These are phyloP conservation scores for Agrypnia vestita DNA, from an alignment of 1,140 invertebrate genomes.

Conservation along the genomic window DNA sequence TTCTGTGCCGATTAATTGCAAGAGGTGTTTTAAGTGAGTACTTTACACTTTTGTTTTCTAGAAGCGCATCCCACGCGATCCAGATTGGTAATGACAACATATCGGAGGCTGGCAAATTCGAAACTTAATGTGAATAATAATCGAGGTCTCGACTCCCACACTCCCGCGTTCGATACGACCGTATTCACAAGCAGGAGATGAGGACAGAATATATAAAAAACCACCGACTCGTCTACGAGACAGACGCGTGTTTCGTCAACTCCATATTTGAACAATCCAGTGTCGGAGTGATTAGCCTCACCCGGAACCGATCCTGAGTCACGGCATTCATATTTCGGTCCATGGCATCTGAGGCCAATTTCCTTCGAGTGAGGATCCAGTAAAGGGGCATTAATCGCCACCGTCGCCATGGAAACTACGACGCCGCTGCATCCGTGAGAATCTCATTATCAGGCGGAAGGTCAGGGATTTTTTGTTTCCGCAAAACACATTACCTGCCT, in stretches of 20 bases:
- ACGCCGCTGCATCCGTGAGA: neutral
- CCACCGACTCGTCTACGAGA: neutral
- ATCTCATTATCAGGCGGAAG: conserved; percentile 5
- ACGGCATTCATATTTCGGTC: neutral
- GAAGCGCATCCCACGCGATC: conserved; percentile 27
- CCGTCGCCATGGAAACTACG: neutral
- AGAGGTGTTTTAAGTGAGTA: conserved; percentile 1
- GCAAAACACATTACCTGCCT: no score
- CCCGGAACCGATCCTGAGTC: conserved; percentile 54
- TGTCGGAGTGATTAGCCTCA: conserved; percentile 49
- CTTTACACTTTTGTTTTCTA: conserved; percentile 48
- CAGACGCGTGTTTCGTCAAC: conserved; percentile 34
- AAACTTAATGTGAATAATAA: conserved; percentile 45
- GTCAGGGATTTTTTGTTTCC: neutral
- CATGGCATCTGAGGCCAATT: neutral
- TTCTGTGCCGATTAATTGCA: conserved; percentile 8
- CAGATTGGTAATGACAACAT: conserved; percentile 42
- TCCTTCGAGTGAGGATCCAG: neutral
- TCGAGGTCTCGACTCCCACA: conserved; percentile 56
- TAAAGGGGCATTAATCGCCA: conserved; percentile 9
- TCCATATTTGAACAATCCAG: conserved; percentile 52
- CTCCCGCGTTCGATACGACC: conserved; percentile 17
- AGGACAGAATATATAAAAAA: neutral
- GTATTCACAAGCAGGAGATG: conserved; percentile 14
- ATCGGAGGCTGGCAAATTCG: conserved; percentile 27